phyloP scores from a whole-genome alignment of 1,140 invertebrate genomes.

The Drosophila ananassae region DNA sequence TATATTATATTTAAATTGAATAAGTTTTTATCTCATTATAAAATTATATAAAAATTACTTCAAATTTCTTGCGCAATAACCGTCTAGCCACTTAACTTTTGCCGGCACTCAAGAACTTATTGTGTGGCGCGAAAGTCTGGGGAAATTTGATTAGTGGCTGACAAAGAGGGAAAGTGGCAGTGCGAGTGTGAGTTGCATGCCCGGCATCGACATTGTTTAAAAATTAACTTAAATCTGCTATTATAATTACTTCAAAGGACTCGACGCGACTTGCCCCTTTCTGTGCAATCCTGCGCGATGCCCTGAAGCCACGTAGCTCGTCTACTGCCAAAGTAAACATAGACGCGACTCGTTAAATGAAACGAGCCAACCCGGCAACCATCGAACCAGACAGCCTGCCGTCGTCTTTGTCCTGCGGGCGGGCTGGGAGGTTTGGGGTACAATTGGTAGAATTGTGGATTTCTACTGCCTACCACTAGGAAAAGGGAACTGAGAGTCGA shows the following conservation, averaged over 20 bases:
- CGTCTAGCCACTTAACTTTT: slow-evolving; percentile 29
- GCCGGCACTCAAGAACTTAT: slow-evolving; percentile 20
- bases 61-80: slow-evolving; percentile 8
- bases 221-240: slow-evolving; percentile 79
- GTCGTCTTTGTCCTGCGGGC: slow-evolving; percentile 61
- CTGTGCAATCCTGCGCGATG: slow-evolving; percentile 13
- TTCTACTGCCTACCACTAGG: not conserved
- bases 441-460: not conserved
- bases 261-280: slow-evolving; percentile 42
- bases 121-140: slow-evolving; percentile 25
- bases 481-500: not conserved
- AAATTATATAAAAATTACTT: not conserved
- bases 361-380: slow-evolving; percentile 29
- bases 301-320: slow-evolving; percentile 48
- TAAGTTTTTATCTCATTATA: not conserved
- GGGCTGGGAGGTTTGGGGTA: not conserved
- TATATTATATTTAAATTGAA: not conserved
- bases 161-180: slow-evolving; percentile 38
- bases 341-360: slow-evolving; percentile 80
- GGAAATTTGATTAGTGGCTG: slow-evolving; percentile 67
- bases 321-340: slow-evolving; percentile 76
- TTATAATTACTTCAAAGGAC: slow-evolving; percentile 80
- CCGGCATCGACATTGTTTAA: slow-evolving; percentile 70
- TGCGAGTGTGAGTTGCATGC: slow-evolving; percentile 29
- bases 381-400: slow-evolving; percentile 47